Base-by-base conservation (phyloP, 2,113 vertebrate genomes). In the Taxidea taxus region DNA sequence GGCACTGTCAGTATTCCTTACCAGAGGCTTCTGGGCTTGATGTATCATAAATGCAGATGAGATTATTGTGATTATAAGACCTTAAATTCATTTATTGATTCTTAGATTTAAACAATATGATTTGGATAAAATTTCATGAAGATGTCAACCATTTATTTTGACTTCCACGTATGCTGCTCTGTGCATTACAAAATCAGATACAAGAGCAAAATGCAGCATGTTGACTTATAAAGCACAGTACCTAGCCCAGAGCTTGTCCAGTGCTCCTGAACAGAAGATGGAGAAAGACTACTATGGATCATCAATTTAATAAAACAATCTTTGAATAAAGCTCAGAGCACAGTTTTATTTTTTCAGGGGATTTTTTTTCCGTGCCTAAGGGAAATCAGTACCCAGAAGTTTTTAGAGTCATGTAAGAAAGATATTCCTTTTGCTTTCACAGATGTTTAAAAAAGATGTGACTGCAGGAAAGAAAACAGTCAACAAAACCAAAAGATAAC, bases 301-400 rank as follows among this genome's bases (percentile, higher is more conserved):
- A 44, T 23, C 77, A 80, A 66, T 64, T 72, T 83, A 95, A 84
- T 95, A 82, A 97, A 94, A 87, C 39, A n/a, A 49, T 89, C 64
- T 96, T 95, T 91, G 72, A 91, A 96, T 14, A 29, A 78, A 90
- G n/a, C 29, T 68, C 5, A 20, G 18, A 70, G 2, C 14, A 51
- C 7, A 39, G n/a, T 62, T 64, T 82, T 14, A 23, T 70, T 94
- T 96, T 81, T 87, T 0, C 3, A 83, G 31, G 27, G 60, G 0
- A 4, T 66, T 56, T 56, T 47, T 87, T 87, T 81, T 64, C 11
- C 16, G 25, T n/a, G 12, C 96, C 31, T 49, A 23, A 85, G 54
- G 27, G 74, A 78, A 94, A 80, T 95, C 70, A 66, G 60, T 87
- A 18, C n/a, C 44, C 37, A n/a, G 90, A 39, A 93, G 87, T 62